Evolutionary conservation across 2,797 vertebrate genomes (phyloP).

Genomic region (Australoheros facetus): DNA sequence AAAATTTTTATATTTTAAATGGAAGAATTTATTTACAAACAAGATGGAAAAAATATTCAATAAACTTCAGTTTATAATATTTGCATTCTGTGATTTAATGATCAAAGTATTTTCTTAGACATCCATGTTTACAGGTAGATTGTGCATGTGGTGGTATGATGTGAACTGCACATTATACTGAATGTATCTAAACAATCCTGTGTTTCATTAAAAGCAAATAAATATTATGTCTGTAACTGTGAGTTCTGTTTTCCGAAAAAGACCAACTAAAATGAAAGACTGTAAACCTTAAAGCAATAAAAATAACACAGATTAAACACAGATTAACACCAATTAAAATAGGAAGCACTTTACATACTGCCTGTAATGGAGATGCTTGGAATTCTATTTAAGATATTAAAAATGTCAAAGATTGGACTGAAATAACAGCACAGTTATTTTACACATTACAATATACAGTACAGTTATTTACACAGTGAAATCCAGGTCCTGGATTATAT

Average conservation of each 20-base stretch:
- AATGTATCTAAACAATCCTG: not conserved
- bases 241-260: not conserved
- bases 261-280: not conserved
- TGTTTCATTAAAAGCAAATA: constrained; percentile 55
- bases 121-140: constrained; percentile 3
- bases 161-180: not conserved
- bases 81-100: constrained; percentile 31
- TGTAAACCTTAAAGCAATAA: not conserved
- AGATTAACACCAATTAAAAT: not conserved
- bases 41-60: not conserved
- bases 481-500: constrained; percentile 45
- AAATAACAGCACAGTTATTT: constrained; percentile 15
- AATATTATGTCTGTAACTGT: constrained; percentile 21
- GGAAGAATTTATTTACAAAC: not conserved
- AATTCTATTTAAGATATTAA: not conserved
- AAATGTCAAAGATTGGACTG: constrained; percentile 16
- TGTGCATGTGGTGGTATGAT: not conserved
- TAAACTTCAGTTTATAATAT: constrained; percentile 6
- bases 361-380: not conserved
- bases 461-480: constrained; percentile 59
- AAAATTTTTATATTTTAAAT: not conserved
- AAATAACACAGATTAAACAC: not conserved
- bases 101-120: constrained; percentile 11
- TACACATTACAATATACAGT: constrained; percentile 46
- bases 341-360: not conserved